A percentile compares a stretch with the other conserved stretches of the same genome.
Evolutionary conservation across 2,797 vertebrate genomes (phyloP).

Genomic region (Heteromormyrus szaboi): DNA sequence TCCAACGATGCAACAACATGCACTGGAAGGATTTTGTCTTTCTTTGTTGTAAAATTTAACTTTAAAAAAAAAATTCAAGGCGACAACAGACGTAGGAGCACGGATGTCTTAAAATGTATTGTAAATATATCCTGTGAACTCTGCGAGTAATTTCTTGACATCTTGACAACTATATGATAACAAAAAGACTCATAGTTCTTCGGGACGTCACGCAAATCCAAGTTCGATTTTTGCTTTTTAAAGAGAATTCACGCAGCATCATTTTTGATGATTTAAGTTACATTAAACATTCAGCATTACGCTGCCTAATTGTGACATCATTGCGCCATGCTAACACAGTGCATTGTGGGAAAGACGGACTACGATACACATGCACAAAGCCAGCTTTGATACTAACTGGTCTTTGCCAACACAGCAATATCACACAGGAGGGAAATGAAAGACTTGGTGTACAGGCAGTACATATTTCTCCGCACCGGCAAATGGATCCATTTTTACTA

Average conservation of each 20-base stretch:
- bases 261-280: neutral
- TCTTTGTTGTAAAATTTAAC: neutral
- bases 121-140: neutral
- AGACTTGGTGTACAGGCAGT: neutral
- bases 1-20: neutral
- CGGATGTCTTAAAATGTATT: neutral
- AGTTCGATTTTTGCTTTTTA: neutral
- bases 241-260: neutral
- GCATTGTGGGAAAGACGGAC: neutral
- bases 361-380: neutral
- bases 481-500: neutral
- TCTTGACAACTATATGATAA: neutral
- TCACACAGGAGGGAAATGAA: neutral
- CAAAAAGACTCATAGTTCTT: neutral
- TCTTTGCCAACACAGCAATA: neutral
- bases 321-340: neutral
- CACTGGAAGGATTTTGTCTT: neutral
- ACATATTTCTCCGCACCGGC: neutral
- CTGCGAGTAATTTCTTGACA: neutral
- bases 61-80: neutral
- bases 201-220: neutral
- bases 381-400: neutral
- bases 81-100: neutral
- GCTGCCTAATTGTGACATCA: neutral
- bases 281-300: neutral